Conservation (phyloP, 2,888 invertebrate species). For the Syrphus vitripennis region DNA sequence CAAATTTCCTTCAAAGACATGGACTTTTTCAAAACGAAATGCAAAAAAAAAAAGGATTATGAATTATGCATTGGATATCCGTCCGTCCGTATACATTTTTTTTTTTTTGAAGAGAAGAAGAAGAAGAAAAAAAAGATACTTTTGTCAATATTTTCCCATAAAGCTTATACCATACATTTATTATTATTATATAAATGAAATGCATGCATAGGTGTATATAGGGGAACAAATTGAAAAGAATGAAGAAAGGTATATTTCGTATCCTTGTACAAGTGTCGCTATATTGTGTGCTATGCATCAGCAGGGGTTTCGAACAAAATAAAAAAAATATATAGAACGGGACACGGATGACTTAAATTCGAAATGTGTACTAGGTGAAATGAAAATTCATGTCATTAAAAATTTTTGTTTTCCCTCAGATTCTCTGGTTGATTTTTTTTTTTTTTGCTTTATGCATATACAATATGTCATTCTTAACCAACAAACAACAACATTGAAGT, state of each 20-base stretch:
- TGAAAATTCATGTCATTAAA: constrained; percentile 71
- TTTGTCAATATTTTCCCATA: constrained; percentile 61
- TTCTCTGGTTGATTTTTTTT: constrained; percentile 2
- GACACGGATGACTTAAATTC: constrained; percentile 67
- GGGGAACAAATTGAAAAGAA: constrained; percentile 22
- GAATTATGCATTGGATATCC: constrained; percentile 61
- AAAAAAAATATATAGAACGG: constrained; percentile 43
- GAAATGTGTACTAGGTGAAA: constrained; percentile 71
- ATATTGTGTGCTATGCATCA: constrained; percentile 48
- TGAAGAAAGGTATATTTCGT: constrained; percentile 22
- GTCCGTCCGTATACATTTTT: too few species aligned
- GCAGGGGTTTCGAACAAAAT: too few species aligned
- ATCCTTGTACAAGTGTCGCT: constrained; percentile 60
- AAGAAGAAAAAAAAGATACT: constrained; percentile 50
- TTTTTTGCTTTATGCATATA: constrained; percentile 4
- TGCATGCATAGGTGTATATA: neutral
- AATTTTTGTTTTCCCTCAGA: constrained; percentile 64
- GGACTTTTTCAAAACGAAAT: constrained; percentile 13
- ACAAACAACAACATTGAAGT: neutral
- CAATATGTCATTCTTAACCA: constrained; percentile 49
- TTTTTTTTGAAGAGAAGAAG: too few species aligned
- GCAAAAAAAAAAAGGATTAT: constrained; percentile 37
- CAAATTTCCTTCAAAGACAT: constrained; percentile 33
- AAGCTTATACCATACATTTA: neutral
- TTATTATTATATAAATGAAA: neutral